Percentiles rank a stretch among this genome's conserved stretches.
Evolutionary conservation across 2,888 invertebrate species (phyloP).

Genomic region (Hoplodrina ambigua): DNA sequence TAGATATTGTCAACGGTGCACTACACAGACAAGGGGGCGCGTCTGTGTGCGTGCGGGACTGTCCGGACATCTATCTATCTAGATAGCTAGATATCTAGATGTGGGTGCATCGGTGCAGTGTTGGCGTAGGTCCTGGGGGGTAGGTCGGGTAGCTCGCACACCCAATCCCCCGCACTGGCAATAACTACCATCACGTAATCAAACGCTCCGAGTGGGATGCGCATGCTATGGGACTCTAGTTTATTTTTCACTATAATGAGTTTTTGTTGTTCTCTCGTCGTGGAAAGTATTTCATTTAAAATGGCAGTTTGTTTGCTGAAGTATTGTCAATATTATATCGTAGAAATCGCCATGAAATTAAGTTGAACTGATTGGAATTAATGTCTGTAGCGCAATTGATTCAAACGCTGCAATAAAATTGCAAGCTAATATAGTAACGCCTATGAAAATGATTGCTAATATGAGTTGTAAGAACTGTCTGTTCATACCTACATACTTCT

Average conservation of each 20-base stretch:
- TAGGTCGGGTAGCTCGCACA: constrained; percentile 67
- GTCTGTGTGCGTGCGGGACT: constrained; percentile 57
- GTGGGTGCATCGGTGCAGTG: constrained; percentile 86
- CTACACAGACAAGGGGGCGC: constrained; percentile 25
- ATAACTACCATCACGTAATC: constrained; percentile 78
- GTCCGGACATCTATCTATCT: constrained; percentile 71
- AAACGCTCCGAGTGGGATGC: constrained; percentile 71
- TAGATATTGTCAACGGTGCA: constrained; percentile 53
- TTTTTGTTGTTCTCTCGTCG: constrained; percentile 65
- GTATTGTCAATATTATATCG: constrained; percentile 27
- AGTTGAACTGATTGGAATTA: constrained; percentile 18
- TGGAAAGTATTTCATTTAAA: constrained; percentile 39
- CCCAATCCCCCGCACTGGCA: constrained; percentile 66
- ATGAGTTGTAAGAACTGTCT: too few relatives aligned
- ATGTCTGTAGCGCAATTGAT: constrained; percentile 9
- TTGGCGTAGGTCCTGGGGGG: constrained; percentile 86
- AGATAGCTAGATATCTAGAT: constrained; percentile 80
- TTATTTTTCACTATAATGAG: constrained; percentile 74
- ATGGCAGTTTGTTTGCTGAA: constrained; percentile 30
- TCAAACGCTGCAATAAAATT: constrained; percentile 2
- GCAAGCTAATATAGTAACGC: neutral
- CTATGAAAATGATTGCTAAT: constrained; percentile 10
- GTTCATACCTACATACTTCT: constrained; percentile 15
- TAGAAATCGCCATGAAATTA: constrained; percentile 5
- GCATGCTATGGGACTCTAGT: constrained; percentile 65